Evolutionary conservation across 92 coral and sea anemone genomes (phyloP), one percentile per base, ranked within the genome.

Genomic region (Zoanthus solanderi): DNA sequence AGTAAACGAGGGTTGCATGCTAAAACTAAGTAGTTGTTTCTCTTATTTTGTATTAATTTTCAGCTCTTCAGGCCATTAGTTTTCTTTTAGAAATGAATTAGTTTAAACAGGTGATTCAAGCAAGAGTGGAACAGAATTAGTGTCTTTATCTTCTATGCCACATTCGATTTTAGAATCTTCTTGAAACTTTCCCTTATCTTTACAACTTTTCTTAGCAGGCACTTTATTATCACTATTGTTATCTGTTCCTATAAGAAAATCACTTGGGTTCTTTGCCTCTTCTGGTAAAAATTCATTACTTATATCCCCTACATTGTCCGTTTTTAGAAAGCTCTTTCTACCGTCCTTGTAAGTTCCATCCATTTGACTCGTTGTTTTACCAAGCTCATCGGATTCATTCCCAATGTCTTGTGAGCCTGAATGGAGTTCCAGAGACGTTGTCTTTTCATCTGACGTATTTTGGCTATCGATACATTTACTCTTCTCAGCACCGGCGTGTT

Each of bases 401-500:
- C 53, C 17, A 53, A 58, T 14, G 28, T 77, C 68, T 0, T 77
- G 67, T 7, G 67, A 14, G 4, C 11, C 32, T 4, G 82, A 34
- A 28, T 29, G 82, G 15, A 4, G 8, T 31, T 77, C 82, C n/a
- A 29, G 28, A 18, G 32, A 48, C 0, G 10, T 77, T 16, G 12
- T 77, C 66, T 53, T 58, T 13, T 16, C 82, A 5, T 77, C 63
- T 5, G 68, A 34, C 6, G 14, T 6, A 53, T 28, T 6, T 28
- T 23, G 28, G 30, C 9, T 30, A n/a, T 76, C 81, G 8, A 65
- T 13, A 15, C 11, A 5, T 14, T 30, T 77, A 16, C 82, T 77
- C 15, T 85, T 17, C 14, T 79, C 90, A 45, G 65, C 63, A 1
- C 48, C 71, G 34, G 71, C 84, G 4, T 84, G 83, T 66, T 72